These are phyloP conservation scores for Drosophila imparisetae DNA, from an alignment of 2,888 invertebrate species.

Conservation along the genomic window DNA sequence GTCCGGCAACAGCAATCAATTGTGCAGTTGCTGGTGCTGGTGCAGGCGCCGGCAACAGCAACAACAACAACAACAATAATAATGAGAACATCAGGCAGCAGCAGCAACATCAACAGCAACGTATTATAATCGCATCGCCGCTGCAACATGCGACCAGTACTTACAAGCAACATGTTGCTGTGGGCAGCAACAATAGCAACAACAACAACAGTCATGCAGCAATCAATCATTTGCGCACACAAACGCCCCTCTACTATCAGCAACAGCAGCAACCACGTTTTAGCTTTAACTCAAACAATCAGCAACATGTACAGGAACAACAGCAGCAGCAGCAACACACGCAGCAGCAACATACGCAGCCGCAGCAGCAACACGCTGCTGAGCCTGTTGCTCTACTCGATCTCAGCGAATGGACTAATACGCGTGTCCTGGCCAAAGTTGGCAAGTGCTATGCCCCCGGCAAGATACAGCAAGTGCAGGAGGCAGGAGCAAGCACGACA, in stretches of 20 bases:
- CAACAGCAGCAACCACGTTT: slow-evolving; percentile 63
- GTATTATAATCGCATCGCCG: slow-evolving; percentile 71
- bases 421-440: slow-evolving; percentile 94
- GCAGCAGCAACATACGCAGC: slow-evolving; percentile 58
- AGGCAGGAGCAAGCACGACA: slow-evolving; percentile 59
- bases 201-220: slow-evolving; percentile 51
- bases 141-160: slow-evolving; percentile 71
- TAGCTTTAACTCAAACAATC: slow-evolving; percentile 77
- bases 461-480: slow-evolving; percentile 91
- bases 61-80: slow-evolving; percentile 64
- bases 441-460: slow-evolving; percentile 94
- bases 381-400: slow-evolving; percentile 87
- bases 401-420: slow-evolving; percentile 96
- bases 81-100: slow-evolving; percentile 60
- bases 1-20: slow-evolving; percentile 57
- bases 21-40: slow-evolving; percentile 69
- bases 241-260: slow-evolving; percentile 67
- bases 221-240: slow-evolving; percentile 69
- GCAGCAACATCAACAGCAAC: slow-evolving; percentile 45
- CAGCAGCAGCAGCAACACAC: slow-evolving; percentile 56
- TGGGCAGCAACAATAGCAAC: slow-evolving; percentile 19
- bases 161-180: slow-evolving; percentile 77
- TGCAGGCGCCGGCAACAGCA: slow-evolving; percentile 70
- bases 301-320: slow-evolving; percentile 71
- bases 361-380: slow-evolving; percentile 48